phyloP scores from a whole-genome alignment of 92 coral and sea anemone species.

The Diadumene lineata region DNA sequence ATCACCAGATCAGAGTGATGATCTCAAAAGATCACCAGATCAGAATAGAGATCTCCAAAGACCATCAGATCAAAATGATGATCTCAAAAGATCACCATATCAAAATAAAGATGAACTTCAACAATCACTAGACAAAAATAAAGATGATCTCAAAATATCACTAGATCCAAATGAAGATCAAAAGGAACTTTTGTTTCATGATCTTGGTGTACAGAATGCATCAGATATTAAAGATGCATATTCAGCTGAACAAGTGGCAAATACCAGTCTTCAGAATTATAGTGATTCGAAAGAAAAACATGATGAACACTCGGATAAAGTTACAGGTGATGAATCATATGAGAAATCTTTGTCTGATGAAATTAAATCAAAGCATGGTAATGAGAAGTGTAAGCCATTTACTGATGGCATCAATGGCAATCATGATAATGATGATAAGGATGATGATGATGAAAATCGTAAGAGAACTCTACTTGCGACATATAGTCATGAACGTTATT shows the following conservation, averaged over 20 bases:
- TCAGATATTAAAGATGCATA: background rate
- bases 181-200: background rate
- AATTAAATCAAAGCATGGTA: background rate
- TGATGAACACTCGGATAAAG: background rate
- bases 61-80: constrained; percentile 1
- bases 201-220: background rate
- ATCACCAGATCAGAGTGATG: constrained; percentile 2
- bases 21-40: background rate
- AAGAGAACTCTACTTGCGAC: background rate
- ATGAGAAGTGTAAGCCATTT: constrained; percentile 42
- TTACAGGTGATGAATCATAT: background rate
- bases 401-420: background rate
- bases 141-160: background rate
- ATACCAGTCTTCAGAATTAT: background rate
- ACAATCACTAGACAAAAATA: background rate
- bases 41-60: background rate
- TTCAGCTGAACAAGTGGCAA: background rate
- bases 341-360: background rate
- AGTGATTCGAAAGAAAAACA: no score
- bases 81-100: background rate
- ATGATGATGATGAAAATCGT: constrained; percentile 19
- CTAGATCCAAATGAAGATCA: background rate
- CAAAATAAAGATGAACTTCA: background rate
- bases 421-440: constrained; percentile 27
- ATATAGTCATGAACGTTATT: no score